Evolutionary conservation across 1,140 invertebrate genomes (phyloP), one percentile per base, ranked within the genome.

Genomic region (Berghia stephanieae): DNA sequence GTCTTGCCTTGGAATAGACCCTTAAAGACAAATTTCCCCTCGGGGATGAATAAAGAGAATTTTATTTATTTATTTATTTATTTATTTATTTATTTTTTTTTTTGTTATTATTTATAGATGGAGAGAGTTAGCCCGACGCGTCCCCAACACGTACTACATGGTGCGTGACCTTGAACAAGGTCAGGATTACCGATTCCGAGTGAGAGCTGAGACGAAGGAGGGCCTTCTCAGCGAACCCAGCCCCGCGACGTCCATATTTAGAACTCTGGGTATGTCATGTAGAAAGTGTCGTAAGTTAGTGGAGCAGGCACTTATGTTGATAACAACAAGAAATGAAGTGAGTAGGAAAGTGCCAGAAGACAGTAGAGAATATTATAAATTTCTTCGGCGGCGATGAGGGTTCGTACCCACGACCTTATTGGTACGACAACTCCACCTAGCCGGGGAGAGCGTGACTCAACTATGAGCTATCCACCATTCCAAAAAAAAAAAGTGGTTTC

Each of bases 161-260:
- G 79, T 88, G 21, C 82, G 77, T n/a, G 86, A 82, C 43, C 77
- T 88, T 34, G 78, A 78, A 60, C 84, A 83, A 1, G 82, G 80
- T 40, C 81, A 83, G 21, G 87, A 88, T 71, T 88, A 87, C 78
- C 80, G 81, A 31, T 88, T 87, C 77, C 79, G 87, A 55, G 82
- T 88, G 18, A 73, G 84, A 60, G 82, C 85, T 3, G 80, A 83
- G 46, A 80, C 80, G n/a, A 71, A 78, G 6, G 77, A 77, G 27
- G 86, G 86, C 3, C 69, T 78, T 6, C 57, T 84, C 34, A 81
- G 82, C 55, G 86, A 88, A 69, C 86, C 86, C 0, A 85, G 85
- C 46, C 86, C 86, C 52, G 81, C 83, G 8, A 83, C 82, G 13
- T 86, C 86, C 27, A 72, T 88, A 6, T 84, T 82, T 72, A 88